Base-by-base conservation (phyloP, 2,888 invertebrate species). In the Leistus spinibarbis region DNA sequence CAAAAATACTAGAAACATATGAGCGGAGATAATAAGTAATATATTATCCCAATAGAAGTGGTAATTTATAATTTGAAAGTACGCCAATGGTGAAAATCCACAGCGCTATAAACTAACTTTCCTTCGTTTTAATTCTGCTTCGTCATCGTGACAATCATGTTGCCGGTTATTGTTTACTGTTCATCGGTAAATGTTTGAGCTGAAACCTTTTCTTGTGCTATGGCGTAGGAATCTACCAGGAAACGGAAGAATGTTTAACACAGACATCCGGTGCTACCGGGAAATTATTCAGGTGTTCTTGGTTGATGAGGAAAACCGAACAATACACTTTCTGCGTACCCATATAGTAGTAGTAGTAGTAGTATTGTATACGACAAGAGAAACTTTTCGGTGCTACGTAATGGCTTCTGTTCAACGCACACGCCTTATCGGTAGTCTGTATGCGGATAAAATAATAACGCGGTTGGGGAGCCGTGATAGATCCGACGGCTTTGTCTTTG, bases 181-280 rank as follows among this genome's bases (percentile, higher is more conserved):
- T 67, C n/a, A n/a, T n/a, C 54, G 20, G 54, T 22, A 20, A 23
- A 53, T 22, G 20, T 5, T 16, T 22, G n/a, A n/a, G 53, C 53
- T 60, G 67, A 67, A 67, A 53, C 54, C 67, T 54, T 67, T 40
- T 22, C 67, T 19, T 53, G 60, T 54, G 54, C 67, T 53, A 5
- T 54, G 1, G 54, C 54, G 67, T 20, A 54, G 22, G 40, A 19
- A 54, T 53, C 54, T 20, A n/a, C 54, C 67, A 27, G 73, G 73
- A 73, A 73, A 73, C 73, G 73, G 73, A 73, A 73, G 73, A 73
- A 73, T 73, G 73, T 73, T 60, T 73, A 73, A 73, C 73, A 67
- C 60, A 23, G 62, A 66, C 60, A 66, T 73, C 73, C 73, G 73
- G 73, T 23, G 73, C 54, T 54, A 23, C 72, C 65, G 24, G 17